Conservation (phyloP, 2,113 vertebrate genomes). For the Chlamydotis undulata region DNA sequence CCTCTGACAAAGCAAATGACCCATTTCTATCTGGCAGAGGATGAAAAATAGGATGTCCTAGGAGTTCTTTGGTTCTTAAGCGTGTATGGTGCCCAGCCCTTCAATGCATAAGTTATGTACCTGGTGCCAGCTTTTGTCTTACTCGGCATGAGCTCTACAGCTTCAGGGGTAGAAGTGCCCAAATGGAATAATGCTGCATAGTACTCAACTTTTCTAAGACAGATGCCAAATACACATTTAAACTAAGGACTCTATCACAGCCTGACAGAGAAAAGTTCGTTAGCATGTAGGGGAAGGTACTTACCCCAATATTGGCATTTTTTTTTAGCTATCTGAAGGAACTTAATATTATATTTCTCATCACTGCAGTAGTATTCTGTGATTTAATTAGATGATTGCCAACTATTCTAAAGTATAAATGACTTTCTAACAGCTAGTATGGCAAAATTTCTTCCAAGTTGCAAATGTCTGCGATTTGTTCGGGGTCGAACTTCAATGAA, state of each 20-base stretch:
- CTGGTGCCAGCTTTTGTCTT: neutral
- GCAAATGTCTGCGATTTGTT: neutral
- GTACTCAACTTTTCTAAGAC: neutral
- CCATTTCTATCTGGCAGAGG: neutral
- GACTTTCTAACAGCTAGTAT: neutral
- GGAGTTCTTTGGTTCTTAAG: neutral
- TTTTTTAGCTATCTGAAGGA: neutral
- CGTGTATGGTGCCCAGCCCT: neutral
- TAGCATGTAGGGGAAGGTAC: neutral
- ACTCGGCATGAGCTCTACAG: neutral
- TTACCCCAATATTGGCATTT: neutral
- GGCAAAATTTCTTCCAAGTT: neutral
- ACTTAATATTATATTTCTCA: neutral
- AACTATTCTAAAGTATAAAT: neutral
- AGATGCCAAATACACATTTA: neutral
- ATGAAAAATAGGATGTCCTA: neutral
- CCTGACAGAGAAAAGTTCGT: neutral
- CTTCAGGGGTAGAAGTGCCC: neutral
- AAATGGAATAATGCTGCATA: neutral
- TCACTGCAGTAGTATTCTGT: neutral
- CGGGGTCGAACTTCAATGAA: neutral
- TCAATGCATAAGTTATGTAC: neutral
- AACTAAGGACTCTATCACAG: neutral
- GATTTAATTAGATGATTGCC: neutral
- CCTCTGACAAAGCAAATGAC: neutral